Conservation (phyloP, 2,113 vertebrate species). For the Aramus guarauna region DNA sequence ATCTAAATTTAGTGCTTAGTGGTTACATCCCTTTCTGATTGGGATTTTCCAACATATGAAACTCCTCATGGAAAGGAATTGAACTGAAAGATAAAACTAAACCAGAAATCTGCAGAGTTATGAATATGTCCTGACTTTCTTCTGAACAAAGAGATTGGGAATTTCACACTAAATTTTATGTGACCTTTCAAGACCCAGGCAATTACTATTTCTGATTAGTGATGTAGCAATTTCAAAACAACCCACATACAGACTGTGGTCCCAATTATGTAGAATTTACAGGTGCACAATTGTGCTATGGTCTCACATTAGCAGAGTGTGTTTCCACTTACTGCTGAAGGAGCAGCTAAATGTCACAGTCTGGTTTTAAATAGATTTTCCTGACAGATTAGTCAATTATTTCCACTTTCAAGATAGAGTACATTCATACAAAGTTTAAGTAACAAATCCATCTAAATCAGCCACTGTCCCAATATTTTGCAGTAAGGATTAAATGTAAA, state of each 20-base stretch:
- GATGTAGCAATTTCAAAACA: background rate
- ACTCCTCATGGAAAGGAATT: background rate
- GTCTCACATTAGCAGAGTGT: background rate
- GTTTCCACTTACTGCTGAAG: background rate
- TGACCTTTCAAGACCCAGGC: background rate
- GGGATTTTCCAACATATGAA: background rate
- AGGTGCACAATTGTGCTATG: background rate
- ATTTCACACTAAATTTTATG: background rate
- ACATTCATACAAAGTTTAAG: background rate
- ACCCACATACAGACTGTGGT: background rate
- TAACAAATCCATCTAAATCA: background rate
- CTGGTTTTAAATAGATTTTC: conserved; percentile 6
- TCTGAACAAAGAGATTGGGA: background rate
- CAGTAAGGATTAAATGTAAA: background rate
- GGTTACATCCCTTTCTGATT: background rate
- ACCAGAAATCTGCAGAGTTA: background rate
- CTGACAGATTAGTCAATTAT: conserved; percentile 12
- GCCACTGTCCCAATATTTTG: background rate
- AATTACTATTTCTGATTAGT: background rate
- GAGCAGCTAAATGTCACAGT: conserved; percentile 23
- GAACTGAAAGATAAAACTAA: background rate
- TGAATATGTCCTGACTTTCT: background rate
- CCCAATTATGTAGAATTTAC: background rate
- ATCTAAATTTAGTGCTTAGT: background rate
- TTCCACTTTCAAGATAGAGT: background rate